Evolutionary conservation across 1,140 invertebrate genomes (phyloP), one percentile per base, ranked within the genome.

Genomic region (Cecropterus lyciades): DNA sequence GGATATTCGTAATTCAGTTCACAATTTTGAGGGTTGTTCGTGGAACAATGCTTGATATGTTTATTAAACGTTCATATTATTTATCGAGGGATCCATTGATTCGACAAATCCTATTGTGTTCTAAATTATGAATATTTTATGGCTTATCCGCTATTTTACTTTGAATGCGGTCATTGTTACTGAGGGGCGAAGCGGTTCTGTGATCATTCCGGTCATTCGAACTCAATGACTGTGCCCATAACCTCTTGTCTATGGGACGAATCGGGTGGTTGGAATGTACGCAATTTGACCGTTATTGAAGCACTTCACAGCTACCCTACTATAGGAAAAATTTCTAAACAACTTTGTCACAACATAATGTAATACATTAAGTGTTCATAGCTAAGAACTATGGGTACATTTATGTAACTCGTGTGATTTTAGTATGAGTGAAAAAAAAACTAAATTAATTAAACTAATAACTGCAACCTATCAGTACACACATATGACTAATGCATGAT

Each of bases 51-150:
- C 55, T 15, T 70, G 60, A 69, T 69, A 69, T 67, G 60, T 72
- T 75, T 75, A 72, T 65, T 75, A 70, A 53, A 56, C 65, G 15
- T 48, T 60, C 45, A 65, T 69, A 72, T 24, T 24, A 24, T 69
- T 75, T 70, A 76, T 70, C 46, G 67, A 71, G 69, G 74, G 71
- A 64, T 53, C 51, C 46, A 66, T 73, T 76, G 68, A 73, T 66
- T 74, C 72, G 68, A 70, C 65, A 80, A 72, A 78, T 79, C 76
- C 77, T 67, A 82, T 82, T 84, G 77, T 85, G 68, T 65, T 63
- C 40, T 55, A 73, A 80, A 84, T 78, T 85, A 85, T 87, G 81
- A 85, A 85, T 87, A 84, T 85, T 85, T 81, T 84, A 85, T 76
- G 67, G 77, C 69, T 82, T 77, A 79, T 81, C 72, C 73, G 62